A percentile compares a stretch with the other conserved stretches of the same genome.
Conservation (phyloP, 2,888 invertebrate species). For the Cheilosia vernalis region DNA sequence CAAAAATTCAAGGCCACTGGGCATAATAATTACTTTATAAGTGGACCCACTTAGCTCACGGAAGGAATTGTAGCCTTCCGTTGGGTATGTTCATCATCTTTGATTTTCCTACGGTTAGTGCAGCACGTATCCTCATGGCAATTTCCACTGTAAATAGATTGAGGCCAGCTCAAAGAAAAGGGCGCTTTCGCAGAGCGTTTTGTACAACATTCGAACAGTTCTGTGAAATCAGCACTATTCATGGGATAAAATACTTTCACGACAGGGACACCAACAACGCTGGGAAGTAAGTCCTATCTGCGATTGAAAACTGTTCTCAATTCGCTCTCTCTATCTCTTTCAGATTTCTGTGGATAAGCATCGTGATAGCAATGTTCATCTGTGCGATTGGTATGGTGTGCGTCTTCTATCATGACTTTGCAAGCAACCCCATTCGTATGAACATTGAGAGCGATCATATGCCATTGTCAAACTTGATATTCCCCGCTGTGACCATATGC, state of each 20-base stretch:
- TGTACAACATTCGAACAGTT: conserved; percentile 80
- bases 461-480: conserved; percentile 78
- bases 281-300: conserved; percentile 76
- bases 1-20: not conserved
- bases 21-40: not conserved
- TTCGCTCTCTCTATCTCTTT: not conserved
- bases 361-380: too few relatives aligned
- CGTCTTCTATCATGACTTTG: too few relatives aligned
- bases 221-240: conserved; percentile 80
- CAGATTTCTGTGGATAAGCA: conserved; percentile 86
- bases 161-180: not conserved
- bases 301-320: not conserved
- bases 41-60: not conserved
- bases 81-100: not conserved
- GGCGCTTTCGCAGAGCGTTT: conserved; percentile 38
- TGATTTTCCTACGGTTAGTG: too few relatives aligned
- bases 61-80: not conserved
- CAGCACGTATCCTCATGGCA: not conserved
- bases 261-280: conserved; percentile 80
- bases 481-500: too few relatives aligned
- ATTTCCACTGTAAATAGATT: not conserved
- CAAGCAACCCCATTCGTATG: conserved; percentile 85
- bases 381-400: too few relatives aligned
- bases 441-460: conserved; percentile 85
- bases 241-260: conserved; percentile 81